Percentiles rank a stretch among this genome's conserved stretches.
phyloP scores from a whole-genome alignment of 2,888 invertebrate genomes.

The Hypomecis atomaria region DNA sequence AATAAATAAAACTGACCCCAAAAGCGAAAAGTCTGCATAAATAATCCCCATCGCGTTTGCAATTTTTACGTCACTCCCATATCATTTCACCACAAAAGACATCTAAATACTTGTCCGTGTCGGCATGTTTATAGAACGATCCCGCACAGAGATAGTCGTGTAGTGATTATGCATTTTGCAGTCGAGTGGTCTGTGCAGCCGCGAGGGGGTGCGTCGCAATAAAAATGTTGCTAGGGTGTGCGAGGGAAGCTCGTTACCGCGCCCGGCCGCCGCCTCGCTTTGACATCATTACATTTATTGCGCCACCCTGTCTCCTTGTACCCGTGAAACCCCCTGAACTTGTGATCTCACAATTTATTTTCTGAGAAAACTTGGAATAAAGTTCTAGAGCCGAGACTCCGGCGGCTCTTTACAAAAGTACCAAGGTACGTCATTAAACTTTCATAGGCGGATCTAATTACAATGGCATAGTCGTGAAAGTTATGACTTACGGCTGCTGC shows the following conservation, averaged over 20 bases:
- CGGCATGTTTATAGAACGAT: slow-evolving; percentile 71
- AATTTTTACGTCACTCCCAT: slow-evolving; percentile 4
- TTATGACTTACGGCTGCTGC: slow-evolving; percentile 27
- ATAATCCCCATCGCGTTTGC: background rate
- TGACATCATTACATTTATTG: slow-evolving; percentile 75
- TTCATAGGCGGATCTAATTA: slow-evolving; percentile 37
- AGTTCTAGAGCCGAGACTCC: slow-evolving; percentile 22
- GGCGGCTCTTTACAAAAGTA: slow-evolving; percentile 25
- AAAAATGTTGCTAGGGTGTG: slow-evolving; percentile 65
- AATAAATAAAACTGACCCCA: too few species aligned
- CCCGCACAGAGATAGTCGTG: slow-evolving; percentile 54
- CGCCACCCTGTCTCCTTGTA: slow-evolving; percentile 61
- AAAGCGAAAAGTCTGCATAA: too few species aligned
- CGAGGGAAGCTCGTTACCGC: slow-evolving; percentile 56
- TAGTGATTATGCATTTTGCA: slow-evolving; percentile 77
- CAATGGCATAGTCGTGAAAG: slow-evolving; percentile 34
- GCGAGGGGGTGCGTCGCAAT: slow-evolving; percentile 66
- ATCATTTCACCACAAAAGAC: slow-evolving; percentile 9
- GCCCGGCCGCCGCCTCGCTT: slow-evolving; percentile 59
- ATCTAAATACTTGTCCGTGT: slow-evolving; percentile 33
- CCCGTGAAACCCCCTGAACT: slow-evolving; percentile 48
- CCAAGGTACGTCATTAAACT: slow-evolving; percentile 22
- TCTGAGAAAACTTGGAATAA: slow-evolving; percentile 32
- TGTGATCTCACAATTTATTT: slow-evolving; percentile 36
- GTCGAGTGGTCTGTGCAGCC: slow-evolving; percentile 66